Evolutionary conservation across 2,113 vertebrate genomes (phyloP), one percentile per base, ranked within the genome.

Genomic region (Picathartes gymnocephalus): DNA sequence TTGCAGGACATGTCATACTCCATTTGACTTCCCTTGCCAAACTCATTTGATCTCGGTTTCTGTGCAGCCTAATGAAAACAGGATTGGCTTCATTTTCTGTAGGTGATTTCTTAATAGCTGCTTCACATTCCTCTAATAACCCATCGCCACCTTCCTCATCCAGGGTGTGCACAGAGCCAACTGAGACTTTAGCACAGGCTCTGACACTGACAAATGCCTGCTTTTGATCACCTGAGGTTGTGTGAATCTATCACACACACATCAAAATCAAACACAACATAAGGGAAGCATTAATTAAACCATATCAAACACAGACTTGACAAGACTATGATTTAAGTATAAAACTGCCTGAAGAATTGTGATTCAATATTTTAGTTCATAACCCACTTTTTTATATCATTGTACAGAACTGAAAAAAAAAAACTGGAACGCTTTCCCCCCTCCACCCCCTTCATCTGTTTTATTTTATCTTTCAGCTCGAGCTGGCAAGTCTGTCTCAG

Each of bases 331-430:
- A 97, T 97, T 97, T 98, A 96, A 97, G 81, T 93, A 96, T 96
- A 98, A 97, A 98, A 96, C 94, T 94, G 94, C 96, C 85, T 96
- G 95, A 96, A 97, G 96, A 97, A 97, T 93, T 92, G 84, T 92
- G 96, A 96, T 97, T 98, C 97, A 97, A 87, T 98, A 97, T 97
- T 98, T 98, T 96, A 97, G 84, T 95, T 98, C 31, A 7, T 97
- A 39, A 68, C 92, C 93, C 91, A 95, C 71, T 96, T 97, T 97
- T 97, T 97, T 90, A 83, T 97, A 86, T 94, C 92, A 93, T 81
- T 92, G 88, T 96, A 92, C 65, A 84, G 95, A 97, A 90, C 80
- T 93, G 88, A 83, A 89, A 68, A 80, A 96, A 73, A 84, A 95
- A 93, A 70, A 1, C 35, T 69, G 86, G 74, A 37, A 89, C 2